Conservation (phyloP, 2,888 invertebrate species). For the Drosophila melanosoma region DNA sequence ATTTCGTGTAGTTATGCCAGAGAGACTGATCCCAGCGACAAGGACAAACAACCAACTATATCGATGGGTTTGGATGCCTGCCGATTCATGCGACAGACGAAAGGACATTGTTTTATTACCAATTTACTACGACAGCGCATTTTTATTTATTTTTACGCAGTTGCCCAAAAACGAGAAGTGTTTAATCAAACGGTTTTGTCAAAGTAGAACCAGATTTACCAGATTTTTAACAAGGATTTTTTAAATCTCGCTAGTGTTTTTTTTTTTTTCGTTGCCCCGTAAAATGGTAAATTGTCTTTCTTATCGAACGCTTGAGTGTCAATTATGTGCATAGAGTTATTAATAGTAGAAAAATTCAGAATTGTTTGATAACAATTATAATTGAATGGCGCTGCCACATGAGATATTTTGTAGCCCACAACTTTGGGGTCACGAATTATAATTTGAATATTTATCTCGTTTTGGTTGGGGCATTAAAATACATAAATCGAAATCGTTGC, state of each 20-base stretch:
- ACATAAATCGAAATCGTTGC: conserved; percentile 55
- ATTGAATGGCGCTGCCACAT: conserved; percentile 31
- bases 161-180: conserved; percentile 15
- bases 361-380: conserved; percentile 42
- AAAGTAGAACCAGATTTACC: neutral
- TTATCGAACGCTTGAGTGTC: conserved; percentile 10
- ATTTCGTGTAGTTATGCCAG: conserved; percentile 54
- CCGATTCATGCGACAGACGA: conserved; percentile 43
- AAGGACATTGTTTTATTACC: conserved; percentile 37
- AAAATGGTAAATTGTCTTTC: neutral
- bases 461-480: conserved; percentile 7
- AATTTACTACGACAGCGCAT: conserved; percentile 20
- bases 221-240: neutral
- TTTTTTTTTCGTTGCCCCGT: neutral
- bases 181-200: conserved; percentile 17
- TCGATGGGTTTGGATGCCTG: conserved; percentile 14
- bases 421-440: conserved; percentile 16
- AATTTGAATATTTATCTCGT: conserved; percentile 71
- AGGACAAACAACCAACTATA: conserved; percentile 11
- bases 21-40: conserved; percentile 11
- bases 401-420: conserved; percentile 4
- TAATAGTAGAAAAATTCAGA: conserved; percentile 27
- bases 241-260: neutral
- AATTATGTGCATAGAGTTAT: conserved; percentile 47
- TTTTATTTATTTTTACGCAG: conserved; percentile 28